Conservation (phyloP, 2,797 vertebrate genomes). For the Molossus alvarezi region DNA sequence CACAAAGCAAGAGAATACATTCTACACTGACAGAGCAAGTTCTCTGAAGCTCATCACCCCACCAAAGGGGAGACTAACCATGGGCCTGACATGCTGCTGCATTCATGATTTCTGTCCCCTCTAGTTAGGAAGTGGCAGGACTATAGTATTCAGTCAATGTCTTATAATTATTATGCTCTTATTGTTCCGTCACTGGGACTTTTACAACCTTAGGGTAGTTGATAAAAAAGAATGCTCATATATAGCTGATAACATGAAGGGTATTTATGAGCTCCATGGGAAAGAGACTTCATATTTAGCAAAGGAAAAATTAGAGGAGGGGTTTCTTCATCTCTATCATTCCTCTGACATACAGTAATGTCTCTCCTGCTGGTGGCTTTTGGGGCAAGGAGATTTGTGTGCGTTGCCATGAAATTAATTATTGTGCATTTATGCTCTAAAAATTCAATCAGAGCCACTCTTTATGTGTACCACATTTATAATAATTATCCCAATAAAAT, state of each 20-base stretch:
- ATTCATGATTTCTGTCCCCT: slow-evolving; percentile 2
- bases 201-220: slow-evolving; percentile 58
- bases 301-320: slow-evolving; percentile 77
- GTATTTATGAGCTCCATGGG: slow-evolving; percentile 49
- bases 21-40: background rate
- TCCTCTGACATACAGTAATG: slow-evolving; percentile 87
- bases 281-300: slow-evolving; percentile 77
- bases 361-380: slow-evolving; percentile 88
- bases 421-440: slow-evolving; percentile 85
- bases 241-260: slow-evolving; percentile 67
- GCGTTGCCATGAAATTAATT: slow-evolving; percentile 88
- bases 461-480: slow-evolving; percentile 89
- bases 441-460: slow-evolving; percentile 87
- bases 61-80: slow-evolving; percentile 15
- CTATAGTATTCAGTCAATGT: background rate
- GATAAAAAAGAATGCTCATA: slow-evolving; percentile 51
- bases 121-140: slow-evolving; percentile 7
- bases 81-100: background rate
- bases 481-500: slow-evolving; percentile 91
- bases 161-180: slow-evolving; percentile 53
- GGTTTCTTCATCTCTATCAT: slow-evolving; percentile 84
- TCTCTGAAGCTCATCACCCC: slow-evolving; percentile 24
- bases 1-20: slow-evolving; percentile 24
- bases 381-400: slow-evolving; percentile 86
- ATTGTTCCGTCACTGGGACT: slow-evolving; percentile 37